Percentiles rank a stretch among this genome's conserved stretches.
Conservation (phyloP, 2,113 vertebrate species). For the Galeopterus variegatus region DNA sequence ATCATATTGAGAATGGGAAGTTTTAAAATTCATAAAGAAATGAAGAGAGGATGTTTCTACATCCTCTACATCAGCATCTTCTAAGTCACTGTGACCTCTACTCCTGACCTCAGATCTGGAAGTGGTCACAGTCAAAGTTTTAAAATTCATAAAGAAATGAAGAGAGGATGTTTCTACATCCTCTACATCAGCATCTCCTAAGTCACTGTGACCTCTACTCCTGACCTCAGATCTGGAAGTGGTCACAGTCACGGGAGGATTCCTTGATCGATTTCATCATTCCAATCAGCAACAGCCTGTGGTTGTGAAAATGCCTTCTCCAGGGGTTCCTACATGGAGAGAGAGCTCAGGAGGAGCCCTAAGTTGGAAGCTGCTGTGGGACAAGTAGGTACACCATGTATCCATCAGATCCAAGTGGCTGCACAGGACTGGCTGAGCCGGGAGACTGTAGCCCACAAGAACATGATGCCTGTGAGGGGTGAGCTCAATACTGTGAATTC, state of each 20-base stretch:
- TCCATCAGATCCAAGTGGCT: neutral
- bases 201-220: neutral
- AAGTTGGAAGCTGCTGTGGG: neutral
- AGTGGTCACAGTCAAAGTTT: neutral
- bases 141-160: neutral
- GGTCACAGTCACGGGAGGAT: neutral
- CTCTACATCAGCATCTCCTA: neutral
- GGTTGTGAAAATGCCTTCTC: neutral
- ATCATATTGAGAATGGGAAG: neutral
- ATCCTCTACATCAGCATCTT: neutral
- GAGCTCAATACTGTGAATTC: neutral
- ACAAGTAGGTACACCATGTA: neutral
- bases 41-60: neutral
- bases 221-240: neutral
- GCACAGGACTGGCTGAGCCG: neutral
- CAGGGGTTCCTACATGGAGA: neutral
- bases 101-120: neutral
- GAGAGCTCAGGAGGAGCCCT: neutral
- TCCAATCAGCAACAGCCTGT: neutral
- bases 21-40: neutral
- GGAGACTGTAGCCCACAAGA: neutral
- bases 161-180: neutral
- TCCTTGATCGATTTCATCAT: neutral
- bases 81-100: neutral
- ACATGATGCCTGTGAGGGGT: neutral